Percentiles rank a stretch among this genome's conserved stretches.
phyloP scores from a whole-genome alignment of 2,113 vertebrate genomes.

The Cebus imitator region DNA sequence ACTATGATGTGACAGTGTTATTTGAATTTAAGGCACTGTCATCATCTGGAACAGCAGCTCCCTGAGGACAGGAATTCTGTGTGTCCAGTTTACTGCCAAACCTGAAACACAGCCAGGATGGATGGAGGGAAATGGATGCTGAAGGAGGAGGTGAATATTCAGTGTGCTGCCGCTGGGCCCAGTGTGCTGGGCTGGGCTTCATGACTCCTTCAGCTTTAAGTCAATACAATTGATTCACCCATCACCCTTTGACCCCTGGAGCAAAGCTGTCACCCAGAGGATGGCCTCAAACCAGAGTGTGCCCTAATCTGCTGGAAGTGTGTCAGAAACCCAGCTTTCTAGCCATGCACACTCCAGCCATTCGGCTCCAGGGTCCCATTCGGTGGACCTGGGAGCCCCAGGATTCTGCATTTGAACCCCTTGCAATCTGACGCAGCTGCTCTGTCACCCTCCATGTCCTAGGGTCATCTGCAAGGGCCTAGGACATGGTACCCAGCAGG shows the following conservation, averaged over 20 bases:
- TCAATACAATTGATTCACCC: conserved; percentile 48
- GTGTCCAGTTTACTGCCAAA: rapidly evolving
- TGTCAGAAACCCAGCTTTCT: neutral
- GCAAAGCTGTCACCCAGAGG: neutral
- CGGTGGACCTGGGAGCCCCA: rapidly evolving
- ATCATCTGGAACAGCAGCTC: neutral
- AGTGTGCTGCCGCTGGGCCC: rapidly evolving
- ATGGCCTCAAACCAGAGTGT: neutral
- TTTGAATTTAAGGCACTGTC: neutral
- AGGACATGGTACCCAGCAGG: neutral
- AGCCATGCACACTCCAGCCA: rapidly evolving
- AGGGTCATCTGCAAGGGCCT: rapidly evolving
- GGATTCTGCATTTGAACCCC: neutral
- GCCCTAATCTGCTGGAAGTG: neutral
- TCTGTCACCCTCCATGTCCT: neutral
- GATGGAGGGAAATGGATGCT: neutral
- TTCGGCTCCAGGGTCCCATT: rapidly evolving
- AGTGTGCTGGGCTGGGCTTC: neutral
- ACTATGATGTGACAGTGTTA: rapidly evolving
- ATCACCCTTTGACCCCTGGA: conserved; percentile 47
- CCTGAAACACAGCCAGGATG: neutral
- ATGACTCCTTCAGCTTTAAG: neutral
- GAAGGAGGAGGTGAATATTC: neutral
- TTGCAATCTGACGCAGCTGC: rapidly evolving
- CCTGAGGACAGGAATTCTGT: neutral